These are phyloP conservation scores for Illadopsis cleaveri DNA, from an alignment of 2,113 vertebrate species.

Conservation along the genomic window DNA sequence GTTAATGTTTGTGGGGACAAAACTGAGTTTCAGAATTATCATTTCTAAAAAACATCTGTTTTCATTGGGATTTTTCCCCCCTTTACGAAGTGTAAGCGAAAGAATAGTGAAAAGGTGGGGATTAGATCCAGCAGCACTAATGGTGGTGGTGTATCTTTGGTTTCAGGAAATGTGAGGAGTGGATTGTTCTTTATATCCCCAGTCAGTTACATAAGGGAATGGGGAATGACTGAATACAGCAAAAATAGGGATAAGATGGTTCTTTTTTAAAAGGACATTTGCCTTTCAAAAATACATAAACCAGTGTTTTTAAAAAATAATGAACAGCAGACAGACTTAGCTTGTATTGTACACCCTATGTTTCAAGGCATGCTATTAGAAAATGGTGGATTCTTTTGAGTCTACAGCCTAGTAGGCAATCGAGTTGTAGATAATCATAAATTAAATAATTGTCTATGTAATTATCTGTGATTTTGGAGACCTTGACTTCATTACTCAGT, in stretches of 20 bases:
- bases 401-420: not conserved
- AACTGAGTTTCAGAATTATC: not conserved
- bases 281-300: not conserved
- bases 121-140: not conserved
- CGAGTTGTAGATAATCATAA: not conserved
- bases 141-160: not conserved
- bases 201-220: not conserved
- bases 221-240: not conserved
- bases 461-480: not conserved
- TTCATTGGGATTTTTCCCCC: fast-evolving
- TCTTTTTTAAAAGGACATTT: not conserved
- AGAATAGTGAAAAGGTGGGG: not conserved
- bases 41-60: not conserved
- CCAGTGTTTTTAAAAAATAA: not conserved
- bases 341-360: not conserved
- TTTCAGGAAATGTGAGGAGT: not conserved
- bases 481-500: not conserved
- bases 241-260: not conserved
- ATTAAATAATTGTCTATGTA: not conserved
- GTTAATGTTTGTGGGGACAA: not conserved
- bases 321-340: not conserved
- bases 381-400: not conserved
- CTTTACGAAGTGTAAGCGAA: not conserved
- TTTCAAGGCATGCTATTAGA: not conserved
- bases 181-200: not conserved